Evolutionary conservation across 2,797 vertebrate genomes (phyloP).

Genomic region (Arremon aurantiirostris): DNA sequence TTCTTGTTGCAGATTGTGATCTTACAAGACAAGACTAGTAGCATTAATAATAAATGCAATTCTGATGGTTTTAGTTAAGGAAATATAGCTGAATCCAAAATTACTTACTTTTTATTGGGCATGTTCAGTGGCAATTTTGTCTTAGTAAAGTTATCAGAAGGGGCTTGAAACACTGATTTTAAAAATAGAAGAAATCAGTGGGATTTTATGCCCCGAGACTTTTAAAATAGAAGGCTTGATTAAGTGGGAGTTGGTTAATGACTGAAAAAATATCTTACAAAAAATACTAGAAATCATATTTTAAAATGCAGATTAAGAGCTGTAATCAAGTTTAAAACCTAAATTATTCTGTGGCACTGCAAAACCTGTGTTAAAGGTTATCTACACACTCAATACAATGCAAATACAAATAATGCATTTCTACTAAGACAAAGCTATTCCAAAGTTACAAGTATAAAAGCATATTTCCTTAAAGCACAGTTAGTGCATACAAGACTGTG

Average conservation of each 20-base stretch:
- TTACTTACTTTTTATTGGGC: not conserved
- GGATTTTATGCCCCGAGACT: not conserved
- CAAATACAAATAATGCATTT: not conserved
- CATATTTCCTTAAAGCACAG: not conserved
- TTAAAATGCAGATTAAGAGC: not conserved
- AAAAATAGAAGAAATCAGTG: not conserved
- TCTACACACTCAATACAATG: not conserved
- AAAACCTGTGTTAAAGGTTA: not conserved
- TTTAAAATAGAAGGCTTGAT: constrained; percentile 44
- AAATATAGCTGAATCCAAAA: not conserved
- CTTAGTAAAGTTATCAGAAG: not conserved
- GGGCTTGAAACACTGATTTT: not conserved
- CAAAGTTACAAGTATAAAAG: not conserved
- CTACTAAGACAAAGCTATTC: not conserved
- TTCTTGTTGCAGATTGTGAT: not conserved
- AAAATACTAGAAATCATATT: not conserved
- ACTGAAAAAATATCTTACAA: constrained; percentile 35
- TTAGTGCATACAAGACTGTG: not conserved
- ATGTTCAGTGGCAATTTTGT: not conserved
- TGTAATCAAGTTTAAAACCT: not conserved
- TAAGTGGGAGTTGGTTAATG: constrained; percentile 12
- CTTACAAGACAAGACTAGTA: not conserved
- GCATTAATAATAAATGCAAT: not conserved
- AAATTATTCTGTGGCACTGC: not conserved
- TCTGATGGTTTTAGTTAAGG: not conserved